A percentile compares a stretch with the other conserved stretches of the same genome.
Conservation (phyloP, 2,888 invertebrate genomes). For the Parnassius smintheus region DNA sequence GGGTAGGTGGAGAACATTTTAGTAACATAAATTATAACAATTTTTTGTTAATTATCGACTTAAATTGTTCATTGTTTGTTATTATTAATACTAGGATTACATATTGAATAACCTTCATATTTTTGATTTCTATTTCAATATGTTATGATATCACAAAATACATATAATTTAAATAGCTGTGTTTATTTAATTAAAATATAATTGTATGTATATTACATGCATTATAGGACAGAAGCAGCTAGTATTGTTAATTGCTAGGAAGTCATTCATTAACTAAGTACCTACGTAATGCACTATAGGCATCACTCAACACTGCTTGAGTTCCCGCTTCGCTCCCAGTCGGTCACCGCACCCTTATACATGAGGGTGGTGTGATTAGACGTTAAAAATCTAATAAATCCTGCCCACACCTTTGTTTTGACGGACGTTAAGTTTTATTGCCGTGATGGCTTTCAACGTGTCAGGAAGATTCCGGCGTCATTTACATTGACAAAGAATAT, state of each 20-base stretch:
- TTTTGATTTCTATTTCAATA: too few relatives aligned
- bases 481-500: too few relatives aligned
- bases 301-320: background rate
- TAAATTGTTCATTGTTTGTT: too few relatives aligned
- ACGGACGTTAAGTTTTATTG: conserved; percentile 8
- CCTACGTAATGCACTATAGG: conserved; percentile 6
- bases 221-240: conserved; percentile 2
- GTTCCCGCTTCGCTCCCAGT: background rate
- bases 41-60: too few relatives aligned
- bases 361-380: background rate
- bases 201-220: too few relatives aligned
- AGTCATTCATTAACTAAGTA: conserved; percentile 15
- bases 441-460: background rate
- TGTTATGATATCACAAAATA: too few relatives aligned
- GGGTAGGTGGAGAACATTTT: too few relatives aligned
- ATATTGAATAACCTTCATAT: too few relatives aligned
- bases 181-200: too few relatives aligned
- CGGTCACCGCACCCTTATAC: conserved; percentile 7
- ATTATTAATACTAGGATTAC: too few relatives aligned
- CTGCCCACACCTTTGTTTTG: conserved; percentile 13
- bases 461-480: background rate
- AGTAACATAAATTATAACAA: too few relatives aligned
- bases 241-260: conserved; percentile 15
- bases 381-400: conserved; percentile 12
- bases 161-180: too few relatives aligned